Base-by-base conservation (phyloP, 2,113 vertebrate species). In the Aptenodytes forsteri region DNA sequence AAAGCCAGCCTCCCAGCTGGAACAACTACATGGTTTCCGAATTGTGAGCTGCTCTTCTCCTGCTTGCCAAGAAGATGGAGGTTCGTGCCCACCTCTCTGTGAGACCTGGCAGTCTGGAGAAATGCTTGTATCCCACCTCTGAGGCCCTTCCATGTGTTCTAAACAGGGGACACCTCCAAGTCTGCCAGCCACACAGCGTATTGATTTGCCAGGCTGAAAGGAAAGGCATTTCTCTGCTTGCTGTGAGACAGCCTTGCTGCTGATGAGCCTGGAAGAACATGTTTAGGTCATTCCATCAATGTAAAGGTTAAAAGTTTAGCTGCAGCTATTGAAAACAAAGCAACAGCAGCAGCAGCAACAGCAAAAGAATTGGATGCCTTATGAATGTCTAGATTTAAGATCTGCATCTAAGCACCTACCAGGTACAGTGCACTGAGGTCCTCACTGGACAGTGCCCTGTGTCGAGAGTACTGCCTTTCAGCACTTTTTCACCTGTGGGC, bases 251-350 rank as follows among this genome's bases (percentile, higher is more conserved):
- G 83, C 80, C 71, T 49, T 32, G 55, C 80, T 87, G 79, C 78
- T 0, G 1, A 32, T 3, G 4, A 89, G 83, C 59, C 94, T 92
- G 76, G 67, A 38, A 92, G 85, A 97, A 87, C 83, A 38, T 32
- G 76, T 62, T 94, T 62, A n/a, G 94, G 94, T 92, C 67, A 58
- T 77, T 91, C 67, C 72, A 77, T 89, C 89, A 75, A 58, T 58
- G 72, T 66, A 96, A 87, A 96, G 91, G 87, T 91, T 96, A 95
- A 95, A 95, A 73, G 80, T 94, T 96, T 58, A 91, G 88, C 89
- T 92, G 76, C 64, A 87, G 76, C 79, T 89, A 70, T 84, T 83
- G 93, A 89, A 96, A 96, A 95, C 86, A 95, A 72, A 96, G 50
- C 72, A 91, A 55, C 69, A 73, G 30, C 75, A 66, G 38, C n/a